phyloP scores from a whole-genome alignment of 2,113 vertebrate species.

The Rallus limicola region DNA sequence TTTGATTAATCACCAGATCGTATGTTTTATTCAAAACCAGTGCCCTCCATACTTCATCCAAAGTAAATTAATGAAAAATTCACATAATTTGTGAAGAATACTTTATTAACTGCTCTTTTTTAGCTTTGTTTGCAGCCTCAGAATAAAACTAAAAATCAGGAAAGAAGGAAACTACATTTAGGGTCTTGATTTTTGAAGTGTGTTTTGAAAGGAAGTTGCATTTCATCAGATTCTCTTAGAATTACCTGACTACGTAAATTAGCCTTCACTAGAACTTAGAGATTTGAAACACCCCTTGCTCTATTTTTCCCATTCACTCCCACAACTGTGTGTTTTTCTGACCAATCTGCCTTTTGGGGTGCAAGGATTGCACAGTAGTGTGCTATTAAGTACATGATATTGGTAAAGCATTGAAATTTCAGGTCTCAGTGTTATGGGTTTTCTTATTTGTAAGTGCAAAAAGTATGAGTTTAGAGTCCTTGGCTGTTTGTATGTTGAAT shows the following conservation, averaged over 20 bases:
- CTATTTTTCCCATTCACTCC: not conserved
- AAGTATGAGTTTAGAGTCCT: not conserved
- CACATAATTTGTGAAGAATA: slow-evolving; percentile 58
- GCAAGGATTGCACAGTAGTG: not conserved
- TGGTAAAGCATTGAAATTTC: not conserved
- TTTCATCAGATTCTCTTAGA: not conserved
- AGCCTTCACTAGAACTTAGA: not conserved
- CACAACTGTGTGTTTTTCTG: not conserved
- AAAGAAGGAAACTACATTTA: not conserved
- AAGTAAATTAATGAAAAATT: slow-evolving; percentile 69
- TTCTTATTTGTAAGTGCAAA: not conserved
- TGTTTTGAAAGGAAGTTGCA: not conserved
- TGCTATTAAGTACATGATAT: not conserved
- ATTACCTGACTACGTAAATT: slow-evolving; percentile 10
- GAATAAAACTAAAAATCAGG: slow-evolving; percentile 1
- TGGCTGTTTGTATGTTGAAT: not conserved
- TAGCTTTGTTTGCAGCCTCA: slow-evolving; percentile 14
- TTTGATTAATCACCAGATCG: slow-evolving; percentile 68
- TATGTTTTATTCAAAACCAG: slow-evolving; percentile 71
- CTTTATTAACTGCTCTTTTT: slow-evolving; percentile 33
- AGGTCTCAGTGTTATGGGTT: not conserved
- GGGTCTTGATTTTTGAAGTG: not conserved
- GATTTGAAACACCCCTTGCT: not conserved
- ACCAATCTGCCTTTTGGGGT: not conserved
- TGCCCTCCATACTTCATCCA: slow-evolving; percentile 30